Evolutionary conservation across 2,888 invertebrate species (phyloP).

Genomic region (Petrophora chlorosata): DNA sequence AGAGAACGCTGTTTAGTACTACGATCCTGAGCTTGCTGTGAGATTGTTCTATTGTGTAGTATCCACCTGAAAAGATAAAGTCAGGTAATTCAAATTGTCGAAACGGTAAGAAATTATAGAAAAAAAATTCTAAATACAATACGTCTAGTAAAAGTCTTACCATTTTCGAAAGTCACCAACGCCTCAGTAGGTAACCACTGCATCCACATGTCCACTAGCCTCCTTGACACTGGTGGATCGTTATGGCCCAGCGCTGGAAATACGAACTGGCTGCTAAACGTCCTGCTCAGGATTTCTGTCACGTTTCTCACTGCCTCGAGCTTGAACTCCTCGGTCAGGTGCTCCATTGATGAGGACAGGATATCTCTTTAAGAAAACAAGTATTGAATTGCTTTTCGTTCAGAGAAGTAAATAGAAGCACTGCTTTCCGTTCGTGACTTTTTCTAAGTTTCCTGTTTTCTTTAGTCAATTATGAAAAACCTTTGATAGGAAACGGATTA

Average conservation of each 20-base stretch:
- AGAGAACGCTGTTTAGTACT: conserved; percentile 94
- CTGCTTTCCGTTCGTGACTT: neutral
- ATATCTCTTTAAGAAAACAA: conserved; percentile 87
- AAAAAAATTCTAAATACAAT: too few species aligned
- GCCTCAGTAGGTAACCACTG: conserved; percentile 94
- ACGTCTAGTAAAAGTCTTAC: too few species aligned
- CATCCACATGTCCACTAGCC: conserved; percentile 91
- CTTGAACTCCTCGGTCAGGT: conserved; percentile 87
- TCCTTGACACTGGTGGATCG: conserved; percentile 87
- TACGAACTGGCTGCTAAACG: conserved; percentile 94
- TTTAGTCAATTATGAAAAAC: too few species aligned
- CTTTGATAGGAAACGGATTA: too few species aligned
- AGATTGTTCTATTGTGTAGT: conserved; percentile 94
- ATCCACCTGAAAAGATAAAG: conserved; percentile 87
- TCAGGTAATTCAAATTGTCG: neutral
- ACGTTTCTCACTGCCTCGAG: conserved; percentile 91
- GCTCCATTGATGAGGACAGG: conserved; percentile 89
- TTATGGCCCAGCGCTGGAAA: conserved; percentile 96
- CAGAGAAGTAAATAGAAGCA: too few species aligned
- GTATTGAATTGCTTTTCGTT: neutral
- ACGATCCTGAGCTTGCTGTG: conserved; percentile 91
- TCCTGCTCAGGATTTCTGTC: conserved; percentile 90
- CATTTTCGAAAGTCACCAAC: conserved; percentile 91
- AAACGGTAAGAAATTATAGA: neutral
- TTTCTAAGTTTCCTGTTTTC: neutral